Conservation (phyloP, 2,113 vertebrate genomes). For the Loxodonta africana region DNA sequence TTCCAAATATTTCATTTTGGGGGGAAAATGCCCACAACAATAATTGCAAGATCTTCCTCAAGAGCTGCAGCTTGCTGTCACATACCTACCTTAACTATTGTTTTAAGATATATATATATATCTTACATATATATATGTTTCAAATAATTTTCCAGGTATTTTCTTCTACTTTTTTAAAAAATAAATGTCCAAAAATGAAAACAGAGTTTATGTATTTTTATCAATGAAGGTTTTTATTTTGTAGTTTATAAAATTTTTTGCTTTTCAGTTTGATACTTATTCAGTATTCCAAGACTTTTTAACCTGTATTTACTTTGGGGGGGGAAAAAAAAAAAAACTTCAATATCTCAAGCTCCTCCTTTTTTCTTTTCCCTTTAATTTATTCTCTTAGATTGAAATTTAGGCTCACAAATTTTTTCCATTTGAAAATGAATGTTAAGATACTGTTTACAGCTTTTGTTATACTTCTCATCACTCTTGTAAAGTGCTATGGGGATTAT, state of each 20-base stretch:
- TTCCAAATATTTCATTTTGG: conserved; percentile 75
- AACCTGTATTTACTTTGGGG: conserved; percentile 49
- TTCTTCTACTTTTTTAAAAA: conserved; percentile 85
- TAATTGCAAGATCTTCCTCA: conserved; percentile 82
- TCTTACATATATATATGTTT: conserved; percentile 50
- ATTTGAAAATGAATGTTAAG: conserved; percentile 52
- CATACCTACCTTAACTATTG: conserved; percentile 89
- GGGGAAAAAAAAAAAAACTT: conserved; percentile 74
- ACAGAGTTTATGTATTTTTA: conserved; percentile 85
- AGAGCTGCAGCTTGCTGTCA: conserved; percentile 90
- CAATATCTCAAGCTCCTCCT: conserved; percentile 78
- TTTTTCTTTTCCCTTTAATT: conserved; percentile 75
- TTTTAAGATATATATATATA: conserved; percentile 71
- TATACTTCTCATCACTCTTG: conserved; percentile 90
- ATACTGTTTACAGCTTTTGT: conserved; percentile 73
- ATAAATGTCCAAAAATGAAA: conserved; percentile 85
- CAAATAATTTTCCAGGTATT: conserved; percentile 82
- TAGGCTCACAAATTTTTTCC: conserved; percentile 38
- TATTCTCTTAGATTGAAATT: conserved; percentile 75
- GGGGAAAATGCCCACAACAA: conserved; percentile 71
- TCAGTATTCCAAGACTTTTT: conserved; percentile 74
- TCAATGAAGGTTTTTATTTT: conserved; percentile 86
- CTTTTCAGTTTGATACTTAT: conserved; percentile 85
- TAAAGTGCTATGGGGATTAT: conserved; percentile 90
- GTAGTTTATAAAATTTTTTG: conserved; percentile 84